Conservation (phyloP, 2,888 invertebrate species). For the Oithona nana region DNA sequence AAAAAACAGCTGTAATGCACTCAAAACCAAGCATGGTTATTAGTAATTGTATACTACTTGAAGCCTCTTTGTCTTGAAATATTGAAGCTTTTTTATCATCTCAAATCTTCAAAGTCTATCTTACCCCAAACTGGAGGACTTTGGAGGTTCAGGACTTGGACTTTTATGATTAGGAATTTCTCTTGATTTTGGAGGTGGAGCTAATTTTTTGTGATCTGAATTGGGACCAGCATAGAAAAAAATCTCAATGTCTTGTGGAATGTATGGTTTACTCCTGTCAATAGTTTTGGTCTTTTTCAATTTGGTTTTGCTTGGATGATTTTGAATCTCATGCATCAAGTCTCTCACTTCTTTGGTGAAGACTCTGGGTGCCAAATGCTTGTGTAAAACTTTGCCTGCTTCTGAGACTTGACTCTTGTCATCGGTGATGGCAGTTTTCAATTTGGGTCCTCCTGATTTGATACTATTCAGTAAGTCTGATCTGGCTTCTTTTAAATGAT, state of each 20-base stretch:
- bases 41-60: too few relatives aligned
- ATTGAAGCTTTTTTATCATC: too few relatives aligned
- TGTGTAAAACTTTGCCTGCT: slow-evolving; percentile 1
- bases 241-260: slow-evolving; percentile 2
- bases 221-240: slow-evolving; percentile 5
- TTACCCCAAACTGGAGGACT: too few relatives aligned
- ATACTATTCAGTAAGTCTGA: not conserved
- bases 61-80: too few relatives aligned
- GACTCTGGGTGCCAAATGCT: not conserved
- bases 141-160: not conserved
- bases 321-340: not conserved
- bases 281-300: slow-evolving; percentile 8
- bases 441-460: not conserved
- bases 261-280: not conserved
- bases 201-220: not conserved
- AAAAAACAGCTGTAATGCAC: too few relatives aligned
- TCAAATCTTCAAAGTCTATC: too few relatives aligned
- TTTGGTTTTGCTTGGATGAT: not conserved
- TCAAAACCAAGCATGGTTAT: too few relatives aligned
- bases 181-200: not conserved
- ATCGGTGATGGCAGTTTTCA: not conserved
- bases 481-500: not conserved
- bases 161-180: not conserved
- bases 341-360: not conserved
- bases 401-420: not conserved